Conservation (phyloP, 2,113 vertebrate species). For the Smithornis capensis region DNA sequence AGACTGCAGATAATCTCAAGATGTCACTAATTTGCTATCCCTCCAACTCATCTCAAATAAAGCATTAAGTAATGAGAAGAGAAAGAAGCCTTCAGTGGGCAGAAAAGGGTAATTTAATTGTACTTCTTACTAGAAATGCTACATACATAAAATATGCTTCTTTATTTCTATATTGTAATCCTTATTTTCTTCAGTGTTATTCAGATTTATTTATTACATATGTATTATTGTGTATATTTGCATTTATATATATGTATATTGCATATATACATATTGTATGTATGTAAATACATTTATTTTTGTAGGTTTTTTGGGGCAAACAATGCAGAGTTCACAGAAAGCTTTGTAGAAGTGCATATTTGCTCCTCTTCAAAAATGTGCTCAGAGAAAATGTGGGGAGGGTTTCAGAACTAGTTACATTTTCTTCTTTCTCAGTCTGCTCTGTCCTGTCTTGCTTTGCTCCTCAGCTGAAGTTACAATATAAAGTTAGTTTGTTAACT, state of each 20-base stretch:
- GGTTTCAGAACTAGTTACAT: background rate
- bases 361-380: background rate
- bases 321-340: background rate
- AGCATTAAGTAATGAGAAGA: background rate
- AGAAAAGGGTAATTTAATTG: background rate
- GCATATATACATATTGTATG: background rate
- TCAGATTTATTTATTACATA: background rate
- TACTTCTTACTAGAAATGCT: background rate
- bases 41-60: background rate
- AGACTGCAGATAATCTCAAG: background rate
- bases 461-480: slow-evolving; percentile 8
- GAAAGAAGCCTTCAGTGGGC: background rate
- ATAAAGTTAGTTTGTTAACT: slow-evolving; percentile 27
- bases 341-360: background rate
- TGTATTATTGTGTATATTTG: background rate
- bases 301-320: background rate
- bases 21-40: background rate
- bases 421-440: slow-evolving; percentile 7
- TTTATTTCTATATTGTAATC: background rate
- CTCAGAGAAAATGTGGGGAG: background rate
- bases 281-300: background rate
- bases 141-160: background rate
- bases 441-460: slow-evolving; percentile 21
- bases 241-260: background rate
- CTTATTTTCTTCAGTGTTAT: background rate